Percentiles rank a stretch among this genome's conserved stretches.
phyloP scores from a whole-genome alignment of 35 echinoderm and acorn worm species.

The Nesometra sesokonis region DNA sequence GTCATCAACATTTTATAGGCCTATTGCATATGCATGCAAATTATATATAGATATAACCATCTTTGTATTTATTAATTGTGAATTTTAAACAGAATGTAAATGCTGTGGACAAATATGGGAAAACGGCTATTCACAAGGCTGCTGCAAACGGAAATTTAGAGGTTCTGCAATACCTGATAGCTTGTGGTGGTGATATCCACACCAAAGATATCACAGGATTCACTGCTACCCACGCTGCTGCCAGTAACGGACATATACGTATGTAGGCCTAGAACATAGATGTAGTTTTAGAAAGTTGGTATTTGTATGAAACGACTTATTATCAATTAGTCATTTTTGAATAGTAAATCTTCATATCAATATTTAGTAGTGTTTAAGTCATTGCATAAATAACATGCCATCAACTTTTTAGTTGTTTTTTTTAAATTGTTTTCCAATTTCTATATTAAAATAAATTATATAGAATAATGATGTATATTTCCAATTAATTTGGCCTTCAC shows the following conservation, averaged over 20 bases:
- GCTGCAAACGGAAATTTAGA: constrained; percentile 78
- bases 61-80: not conserved
- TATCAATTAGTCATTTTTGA: not conserved
- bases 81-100: constrained; percentile 65
- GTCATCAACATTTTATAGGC: no score
- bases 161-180: constrained; percentile 51
- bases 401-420: no score
- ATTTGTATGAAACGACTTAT: no score
- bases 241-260: constrained; percentile 95
- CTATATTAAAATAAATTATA: no score
- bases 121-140: constrained; percentile 72
- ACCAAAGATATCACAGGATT: constrained; percentile 73
- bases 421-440: no score
- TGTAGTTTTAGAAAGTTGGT: no score
- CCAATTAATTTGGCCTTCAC: not conserved
- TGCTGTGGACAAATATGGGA: constrained; percentile 56
- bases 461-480: no score
- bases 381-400: no score
- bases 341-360: not conserved
- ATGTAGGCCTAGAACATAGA: not conserved
- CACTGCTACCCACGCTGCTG: constrained; percentile 71
- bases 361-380: not conserved
- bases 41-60: not conserved
- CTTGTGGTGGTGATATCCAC: constrained; percentile 66
- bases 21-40: no score